Base-by-base conservation (phyloP, 2,797 vertebrate species). In the Enteromius mattozi region DNA sequence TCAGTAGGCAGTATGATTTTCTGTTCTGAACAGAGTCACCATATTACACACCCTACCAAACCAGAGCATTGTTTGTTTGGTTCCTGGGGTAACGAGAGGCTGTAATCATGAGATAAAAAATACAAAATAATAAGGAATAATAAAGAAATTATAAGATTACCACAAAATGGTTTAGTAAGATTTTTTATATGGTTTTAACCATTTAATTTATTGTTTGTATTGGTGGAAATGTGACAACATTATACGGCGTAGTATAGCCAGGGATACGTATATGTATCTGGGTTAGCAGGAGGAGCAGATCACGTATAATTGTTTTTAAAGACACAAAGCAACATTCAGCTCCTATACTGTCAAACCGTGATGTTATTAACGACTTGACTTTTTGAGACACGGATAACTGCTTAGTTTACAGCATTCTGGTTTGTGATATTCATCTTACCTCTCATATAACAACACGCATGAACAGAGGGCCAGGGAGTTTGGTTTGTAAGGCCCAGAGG, bases 231-330 rank as follows among this genome's bases (percentile, higher is more conserved):
- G 8, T 45, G 33, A 45, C 7, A 27, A 54, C 42, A 51, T 85
- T 76, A 83, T 80, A 71, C 30, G 14, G 17, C 68, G 4, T 24
- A n/a, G 54, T n/a, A 56, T n/a, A 56, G 21, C 21, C 54, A 9
- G 21, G 21, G 7, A 84, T 91, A 77, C 86, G 88, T 90, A 83
- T 72, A 86, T 92, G 89, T 90, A 94, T 93, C 89, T 94, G 88
- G 91, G 91, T 93, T 92, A 93, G 86, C 86, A 87, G 92, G 89
- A 87, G 51, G 10, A 63, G 47, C 59, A 59, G 45, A 84, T 69
- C 42, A 4, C 21, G 70, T 24, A 79, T 81, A 84, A 79, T 84
- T 69, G 37, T 33, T 37, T 63, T n/a, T 75, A 37, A 76, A 77
- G 70, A 72, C 59, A 16, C 72, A 70, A 37, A 49, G 56, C 42